Evolutionary conservation across 2,113 vertebrate genomes (phyloP).

Genomic region (Cheirogaleus medius): DNA sequence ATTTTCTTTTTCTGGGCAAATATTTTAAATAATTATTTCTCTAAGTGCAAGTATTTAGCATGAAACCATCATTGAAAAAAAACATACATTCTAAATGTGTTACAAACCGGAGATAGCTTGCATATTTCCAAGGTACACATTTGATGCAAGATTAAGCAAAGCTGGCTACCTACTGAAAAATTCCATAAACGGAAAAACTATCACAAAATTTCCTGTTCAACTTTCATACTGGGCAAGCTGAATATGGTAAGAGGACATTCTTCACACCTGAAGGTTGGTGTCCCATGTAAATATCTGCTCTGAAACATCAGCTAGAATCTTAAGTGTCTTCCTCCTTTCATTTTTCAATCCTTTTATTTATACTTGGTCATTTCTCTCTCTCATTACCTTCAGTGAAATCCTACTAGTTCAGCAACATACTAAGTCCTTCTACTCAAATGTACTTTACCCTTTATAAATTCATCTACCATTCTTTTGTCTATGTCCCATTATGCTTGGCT

Average conservation of each 20-base stretch:
- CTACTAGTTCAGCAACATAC: neutral
- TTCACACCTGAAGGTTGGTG: neutral
- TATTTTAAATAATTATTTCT: neutral
- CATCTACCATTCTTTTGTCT: neutral
- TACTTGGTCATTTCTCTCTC: neutral
- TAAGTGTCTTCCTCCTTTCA: neutral
- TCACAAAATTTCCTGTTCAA: neutral
- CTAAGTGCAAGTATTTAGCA: neutral
- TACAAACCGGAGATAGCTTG: neutral
- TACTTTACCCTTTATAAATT: neutral
- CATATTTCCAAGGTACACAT: neutral
- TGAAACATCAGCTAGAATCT: neutral
- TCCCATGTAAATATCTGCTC: neutral
- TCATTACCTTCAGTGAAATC: neutral
- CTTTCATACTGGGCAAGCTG: neutral
- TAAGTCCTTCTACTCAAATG: neutral
- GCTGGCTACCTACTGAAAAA: neutral
- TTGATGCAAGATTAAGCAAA: neutral
- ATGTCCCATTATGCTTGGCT: neutral
- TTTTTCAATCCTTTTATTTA: neutral
- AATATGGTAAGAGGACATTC: neutral
- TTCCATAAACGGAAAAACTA: neutral
- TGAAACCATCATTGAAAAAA: neutral
- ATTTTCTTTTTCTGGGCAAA: neutral
- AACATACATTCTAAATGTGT: neutral